phyloP scores from a whole-genome alignment of 1,140 invertebrate species.

The Drosophila sulfurigaster region DNA sequence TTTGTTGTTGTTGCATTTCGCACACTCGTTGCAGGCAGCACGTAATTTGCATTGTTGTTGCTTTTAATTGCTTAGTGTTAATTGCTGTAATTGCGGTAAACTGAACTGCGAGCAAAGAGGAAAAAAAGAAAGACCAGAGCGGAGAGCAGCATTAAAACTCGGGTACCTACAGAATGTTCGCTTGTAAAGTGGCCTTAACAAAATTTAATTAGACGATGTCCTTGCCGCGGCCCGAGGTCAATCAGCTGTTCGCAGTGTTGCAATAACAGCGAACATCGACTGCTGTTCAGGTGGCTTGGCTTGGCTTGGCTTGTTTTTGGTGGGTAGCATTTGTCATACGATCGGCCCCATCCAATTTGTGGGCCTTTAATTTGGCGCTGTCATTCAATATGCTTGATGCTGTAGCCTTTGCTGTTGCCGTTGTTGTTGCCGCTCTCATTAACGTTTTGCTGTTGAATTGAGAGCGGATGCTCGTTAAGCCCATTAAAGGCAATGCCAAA shows the following conservation, averaged over 20 bases:
- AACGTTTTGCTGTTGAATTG: slow-evolving; percentile 34
- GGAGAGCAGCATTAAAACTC: slow-evolving; percentile 25
- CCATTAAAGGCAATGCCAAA: slow-evolving; percentile 65
- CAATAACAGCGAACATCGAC: slow-evolving; percentile 7
- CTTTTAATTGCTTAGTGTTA: slow-evolving; percentile 81
- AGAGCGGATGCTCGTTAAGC: slow-evolving; percentile 73
- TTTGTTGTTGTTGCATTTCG: slow-evolving; percentile 21
- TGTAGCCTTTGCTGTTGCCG: slow-evolving; percentile 4
- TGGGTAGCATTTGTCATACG: slow-evolving; percentile 60
- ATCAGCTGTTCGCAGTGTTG: slow-evolving; percentile 42
- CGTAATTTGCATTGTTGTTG: slow-evolving; percentile 82
- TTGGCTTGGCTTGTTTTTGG: slow-evolving; percentile 34
- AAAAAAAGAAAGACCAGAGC: slow-evolving; percentile 4
- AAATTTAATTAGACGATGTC: slow-evolving; percentile 69
- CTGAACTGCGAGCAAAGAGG: slow-evolving; percentile 60
- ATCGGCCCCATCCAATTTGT: slow-evolving; percentile 49
- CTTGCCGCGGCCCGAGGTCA: slow-evolving; percentile 64
- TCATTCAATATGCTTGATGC: slow-evolving; percentile 74
- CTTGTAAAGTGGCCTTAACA: slow-evolving; percentile 53
- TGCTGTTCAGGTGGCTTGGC: slow-evolving; percentile 41
- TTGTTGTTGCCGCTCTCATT: slow-evolving; percentile 36
- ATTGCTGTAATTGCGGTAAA: slow-evolving; percentile 80
- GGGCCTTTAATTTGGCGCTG: slow-evolving; percentile 64
- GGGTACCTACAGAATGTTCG: slow-evolving; percentile 38
- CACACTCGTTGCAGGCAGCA: slow-evolving; percentile 64